Evolutionary conservation across 2,888 invertebrate genomes (phyloP).

Genomic region (Drosophila helvetica): DNA sequence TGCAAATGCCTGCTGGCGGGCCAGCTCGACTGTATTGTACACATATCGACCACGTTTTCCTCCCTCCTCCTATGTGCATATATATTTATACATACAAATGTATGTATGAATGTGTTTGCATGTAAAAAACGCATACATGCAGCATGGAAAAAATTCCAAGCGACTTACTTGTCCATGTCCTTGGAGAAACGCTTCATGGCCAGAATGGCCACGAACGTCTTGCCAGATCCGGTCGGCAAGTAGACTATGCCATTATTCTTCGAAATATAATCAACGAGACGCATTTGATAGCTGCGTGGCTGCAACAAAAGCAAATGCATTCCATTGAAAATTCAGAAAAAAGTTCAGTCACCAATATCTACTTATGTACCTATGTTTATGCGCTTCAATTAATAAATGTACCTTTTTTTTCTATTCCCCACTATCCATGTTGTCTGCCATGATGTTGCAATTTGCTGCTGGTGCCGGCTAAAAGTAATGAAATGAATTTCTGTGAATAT

Average conservation of each 20-base stretch:
- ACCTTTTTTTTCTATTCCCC: background rate
- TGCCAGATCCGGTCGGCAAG: conserved; percentile 96
- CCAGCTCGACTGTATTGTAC: conserved; percentile 92
- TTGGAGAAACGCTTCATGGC: conserved; percentile 84
- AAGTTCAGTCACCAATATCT: conserved; percentile 1
- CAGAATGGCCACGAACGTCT: conserved; percentile 94
- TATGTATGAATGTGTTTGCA: background rate
- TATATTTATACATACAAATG: too few relatives aligned
- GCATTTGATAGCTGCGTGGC: conserved; percentile 80
- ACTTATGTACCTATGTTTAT: too few relatives aligned
- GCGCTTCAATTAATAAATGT: background rate
- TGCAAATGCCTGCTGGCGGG: conserved; percentile 90
- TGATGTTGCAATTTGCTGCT: background rate
- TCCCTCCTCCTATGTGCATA: conserved; percentile 83
- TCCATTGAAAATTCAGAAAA: background rate
- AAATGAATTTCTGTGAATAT: background rate
- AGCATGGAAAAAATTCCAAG: too few relatives aligned
- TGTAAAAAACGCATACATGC: too few relatives aligned
- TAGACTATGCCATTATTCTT: conserved; percentile 94
- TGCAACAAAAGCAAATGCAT: conserved; percentile 10
- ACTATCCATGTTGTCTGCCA: background rate
- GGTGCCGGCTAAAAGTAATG: background rate
- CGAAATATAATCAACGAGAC: conserved; percentile 81
- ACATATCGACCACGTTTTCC: conserved; percentile 92
- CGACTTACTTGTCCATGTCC: conserved; percentile 81